Evolutionary conservation across 2,888 invertebrate genomes (phyloP).

Genomic region (Sthenelais limicola): DNA sequence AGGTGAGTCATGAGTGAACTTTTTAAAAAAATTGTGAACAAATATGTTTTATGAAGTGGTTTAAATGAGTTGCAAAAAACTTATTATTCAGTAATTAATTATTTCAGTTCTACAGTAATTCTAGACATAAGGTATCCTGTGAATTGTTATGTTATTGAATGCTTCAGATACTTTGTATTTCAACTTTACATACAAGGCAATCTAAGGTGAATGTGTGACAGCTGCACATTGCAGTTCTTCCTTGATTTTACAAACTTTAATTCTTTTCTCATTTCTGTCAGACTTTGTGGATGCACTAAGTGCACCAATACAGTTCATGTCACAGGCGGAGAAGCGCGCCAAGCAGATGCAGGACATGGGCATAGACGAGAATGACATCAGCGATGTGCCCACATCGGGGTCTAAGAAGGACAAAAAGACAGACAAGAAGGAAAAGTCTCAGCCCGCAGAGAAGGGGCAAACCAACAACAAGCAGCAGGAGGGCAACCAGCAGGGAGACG

Average conservation of each 20-base stretch:
- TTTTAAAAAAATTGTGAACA: too few relatives aligned
- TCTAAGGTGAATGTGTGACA: too few relatives aligned
- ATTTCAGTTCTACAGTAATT: too few relatives aligned
- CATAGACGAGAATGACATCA: slow-evolving; percentile 76
- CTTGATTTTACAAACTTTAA: background rate
- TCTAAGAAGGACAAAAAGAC: slow-evolving; percentile 20
- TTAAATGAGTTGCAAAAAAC: too few relatives aligned
- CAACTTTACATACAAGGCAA: too few relatives aligned
- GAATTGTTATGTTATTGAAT: too few relatives aligned
- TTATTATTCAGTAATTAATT: too few relatives aligned
- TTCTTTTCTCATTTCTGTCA: slow-evolving; percentile 67
- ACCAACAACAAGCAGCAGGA: slow-evolving; percentile 34
- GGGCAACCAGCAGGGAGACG: slow-evolving; percentile 22
- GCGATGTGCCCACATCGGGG: slow-evolving; percentile 59
- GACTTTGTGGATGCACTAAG: slow-evolving; percentile 98
- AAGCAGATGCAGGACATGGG: slow-evolving; percentile 97
- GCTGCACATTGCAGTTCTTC: background rate
- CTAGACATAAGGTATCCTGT: too few relatives aligned
- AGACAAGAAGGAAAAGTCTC: slow-evolving; percentile 21
- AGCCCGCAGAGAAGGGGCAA: background rate
- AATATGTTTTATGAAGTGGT: too few relatives aligned
- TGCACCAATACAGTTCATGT: slow-evolving; percentile 86
- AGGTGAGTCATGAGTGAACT: slow-evolving; percentile 80
- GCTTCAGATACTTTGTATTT: too few relatives aligned
- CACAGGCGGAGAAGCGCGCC: slow-evolving; percentile 76